Evolutionary conservation across 2,113 vertebrate species (phyloP).

Genomic region (Microtus ochrogaster): DNA sequence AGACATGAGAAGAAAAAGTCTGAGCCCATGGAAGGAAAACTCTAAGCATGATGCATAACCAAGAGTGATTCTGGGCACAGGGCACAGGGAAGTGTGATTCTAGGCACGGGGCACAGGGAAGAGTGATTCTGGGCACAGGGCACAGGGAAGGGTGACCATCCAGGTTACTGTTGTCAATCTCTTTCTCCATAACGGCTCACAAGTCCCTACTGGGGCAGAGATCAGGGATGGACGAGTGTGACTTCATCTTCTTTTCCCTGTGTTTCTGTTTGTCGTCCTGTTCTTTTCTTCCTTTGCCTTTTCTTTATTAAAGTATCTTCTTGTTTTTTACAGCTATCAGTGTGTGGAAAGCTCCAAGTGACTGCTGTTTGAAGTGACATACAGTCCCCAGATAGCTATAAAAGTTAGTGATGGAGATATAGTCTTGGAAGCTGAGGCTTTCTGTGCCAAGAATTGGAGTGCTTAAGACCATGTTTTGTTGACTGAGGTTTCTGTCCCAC

Average conservation of each 20-base stretch:
- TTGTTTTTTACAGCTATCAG: neutral
- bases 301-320: neutral
- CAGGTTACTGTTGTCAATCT: neutral
- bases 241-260: no score
- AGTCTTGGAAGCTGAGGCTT: neutral
- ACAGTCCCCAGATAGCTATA: neutral
- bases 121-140: no score
- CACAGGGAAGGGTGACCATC: no score
- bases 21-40: neutral
- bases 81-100: neutral
- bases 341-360: neutral
- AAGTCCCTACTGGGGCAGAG: neutral
- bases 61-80: no score
- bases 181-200: neutral
- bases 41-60: neutral
- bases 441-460: neutral
- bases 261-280: neutral
- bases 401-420: neutral
- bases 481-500: no score
- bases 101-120: no score
- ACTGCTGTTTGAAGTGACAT: neutral
- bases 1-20: neutral
- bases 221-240: neutral
- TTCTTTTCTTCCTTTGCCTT: neutral
- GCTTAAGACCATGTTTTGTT: neutral